Percentiles rank a stretch among this genome's conserved stretches.
phyloP scores from a whole-genome alignment of 2,113 vertebrate species.

The Neolamprologus fasciatus region DNA sequence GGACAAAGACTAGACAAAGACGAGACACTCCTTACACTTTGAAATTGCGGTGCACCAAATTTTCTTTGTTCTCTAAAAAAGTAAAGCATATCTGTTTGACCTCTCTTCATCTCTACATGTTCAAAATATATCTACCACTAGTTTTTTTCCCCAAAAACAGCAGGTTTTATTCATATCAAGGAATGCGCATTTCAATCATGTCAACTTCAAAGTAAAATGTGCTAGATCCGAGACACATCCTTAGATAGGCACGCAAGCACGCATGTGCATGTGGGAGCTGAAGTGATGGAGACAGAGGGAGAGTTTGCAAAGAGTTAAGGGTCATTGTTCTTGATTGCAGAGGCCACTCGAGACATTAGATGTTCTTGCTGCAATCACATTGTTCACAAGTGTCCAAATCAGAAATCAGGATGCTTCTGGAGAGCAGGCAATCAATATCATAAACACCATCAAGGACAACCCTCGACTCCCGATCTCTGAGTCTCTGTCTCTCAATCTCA shows the following conservation, averaged over 20 bases:
- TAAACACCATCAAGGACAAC: constrained; percentile 42
- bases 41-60: not conserved
- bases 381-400: constrained; percentile 47
- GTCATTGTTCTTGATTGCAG: constrained; percentile 58
- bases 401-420: constrained; percentile 44
- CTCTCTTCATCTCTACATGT: not conserved
- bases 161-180: not conserved
- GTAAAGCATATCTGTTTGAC: not conserved
- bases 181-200: not conserved
- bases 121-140: not conserved
- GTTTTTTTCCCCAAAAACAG: not conserved
- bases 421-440: constrained; percentile 50
- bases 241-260: not conserved
- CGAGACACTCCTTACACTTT: not conserved
- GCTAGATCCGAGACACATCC: not conserved
- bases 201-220: not conserved
- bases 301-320: constrained; percentile 1
- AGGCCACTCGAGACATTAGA: constrained; percentile 50
- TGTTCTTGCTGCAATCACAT: constrained; percentile 48
- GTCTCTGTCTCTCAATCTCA: not conserved
- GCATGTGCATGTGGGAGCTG: not conserved
- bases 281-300: not conserved
- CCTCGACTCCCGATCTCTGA: not conserved
- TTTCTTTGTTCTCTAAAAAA: not conserved
- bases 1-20: not conserved